phyloP scores from a whole-genome alignment of 2,797 vertebrate genomes.

The Tadarida brasiliensis region DNA sequence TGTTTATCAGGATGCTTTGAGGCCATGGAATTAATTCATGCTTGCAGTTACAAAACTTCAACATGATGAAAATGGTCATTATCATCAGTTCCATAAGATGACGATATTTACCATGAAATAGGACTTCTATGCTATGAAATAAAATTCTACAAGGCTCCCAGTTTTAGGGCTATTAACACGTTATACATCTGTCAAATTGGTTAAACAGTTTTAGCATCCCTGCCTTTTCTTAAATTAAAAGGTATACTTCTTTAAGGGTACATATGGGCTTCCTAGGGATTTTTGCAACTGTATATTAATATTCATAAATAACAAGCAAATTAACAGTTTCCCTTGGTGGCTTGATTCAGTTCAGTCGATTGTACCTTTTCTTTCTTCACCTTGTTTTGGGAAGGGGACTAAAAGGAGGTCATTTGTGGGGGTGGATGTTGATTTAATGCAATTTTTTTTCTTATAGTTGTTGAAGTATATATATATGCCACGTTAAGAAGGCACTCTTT shows the following conservation, averaged over 20 bases:
- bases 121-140: not conserved
- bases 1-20: not conserved
- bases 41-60: not conserved
- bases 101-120: slow-evolving; percentile 51
- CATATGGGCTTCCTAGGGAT: not conserved
- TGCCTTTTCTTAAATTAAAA: slow-evolving; percentile 53
- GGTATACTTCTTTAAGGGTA: slow-evolving; percentile 39
- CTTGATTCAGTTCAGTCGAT: not conserved
- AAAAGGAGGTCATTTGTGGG: not conserved
- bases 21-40: not conserved
- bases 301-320: slow-evolving; percentile 59
- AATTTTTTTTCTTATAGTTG: slow-evolving; percentile 43
- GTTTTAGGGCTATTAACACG: slow-evolving; percentile 15
- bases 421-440: not conserved
- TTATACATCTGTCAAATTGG: not conserved
- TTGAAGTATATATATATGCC: not conserved
- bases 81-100: not conserved
- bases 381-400: not conserved
- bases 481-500: slow-evolving; percentile 17
- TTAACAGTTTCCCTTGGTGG: slow-evolving; percentile 28
- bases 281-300: slow-evolving; percentile 54
- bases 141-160: not conserved
- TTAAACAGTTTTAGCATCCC: slow-evolving; percentile 18
- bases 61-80: not conserved
- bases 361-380: slow-evolving; percentile 10